Evolutionary conservation across 2,797 vertebrate species (phyloP).

Genomic region (Pagetopsis macropterus): DNA sequence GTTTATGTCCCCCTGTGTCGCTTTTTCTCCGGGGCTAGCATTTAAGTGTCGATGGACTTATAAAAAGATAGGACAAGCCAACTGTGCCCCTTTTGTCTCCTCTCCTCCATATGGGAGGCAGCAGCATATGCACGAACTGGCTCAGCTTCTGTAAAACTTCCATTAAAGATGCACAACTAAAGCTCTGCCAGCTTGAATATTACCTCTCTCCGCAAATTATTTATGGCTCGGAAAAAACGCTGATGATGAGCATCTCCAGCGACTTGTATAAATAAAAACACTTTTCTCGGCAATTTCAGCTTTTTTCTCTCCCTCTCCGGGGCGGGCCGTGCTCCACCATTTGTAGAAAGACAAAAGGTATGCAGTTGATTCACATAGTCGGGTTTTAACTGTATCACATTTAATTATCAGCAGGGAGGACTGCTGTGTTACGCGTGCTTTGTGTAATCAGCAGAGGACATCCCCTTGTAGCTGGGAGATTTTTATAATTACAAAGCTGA

Average conservation of each 20-base stretch:
- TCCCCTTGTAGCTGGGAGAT: conserved; percentile 25
- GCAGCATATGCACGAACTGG: conserved; percentile 87
- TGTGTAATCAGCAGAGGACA: conserved; percentile 23
- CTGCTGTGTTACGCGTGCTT: conserved; percentile 31
- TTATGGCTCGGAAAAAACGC: conserved; percentile 85
- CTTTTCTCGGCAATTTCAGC: conserved; percentile 76
- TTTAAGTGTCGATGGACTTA: conserved; percentile 86
- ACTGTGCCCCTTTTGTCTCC: conserved; percentile 84
- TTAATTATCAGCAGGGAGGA: conserved; percentile 45
- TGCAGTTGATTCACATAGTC: conserved; percentile 58
- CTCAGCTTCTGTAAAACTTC: conserved; percentile 87
- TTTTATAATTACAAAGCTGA: conserved; percentile 29
- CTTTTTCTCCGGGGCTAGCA: conserved; percentile 82
- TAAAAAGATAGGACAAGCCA: conserved; percentile 84
- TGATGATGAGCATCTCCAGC: conserved; percentile 82
- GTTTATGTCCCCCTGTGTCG: conserved; percentile 84
- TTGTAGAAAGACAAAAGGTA: conserved; percentile 61
- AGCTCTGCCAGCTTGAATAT: conserved; percentile 89
- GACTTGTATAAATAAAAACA: conserved; percentile 81
- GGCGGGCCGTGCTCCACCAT: conserved; percentile 32
- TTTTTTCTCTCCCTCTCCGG: conserved; percentile 12
- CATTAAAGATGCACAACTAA: conserved; percentile 91
- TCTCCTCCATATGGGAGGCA: conserved; percentile 82
- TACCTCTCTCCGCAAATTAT: conserved; percentile 89
- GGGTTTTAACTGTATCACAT: conserved; percentile 42